Percentiles rank a stretch among this genome's conserved stretches.
These are phyloP conservation scores for Vespertilio murinus DNA, from an alignment of 2,797 vertebrate genomes.

Conservation along the genomic window DNA sequence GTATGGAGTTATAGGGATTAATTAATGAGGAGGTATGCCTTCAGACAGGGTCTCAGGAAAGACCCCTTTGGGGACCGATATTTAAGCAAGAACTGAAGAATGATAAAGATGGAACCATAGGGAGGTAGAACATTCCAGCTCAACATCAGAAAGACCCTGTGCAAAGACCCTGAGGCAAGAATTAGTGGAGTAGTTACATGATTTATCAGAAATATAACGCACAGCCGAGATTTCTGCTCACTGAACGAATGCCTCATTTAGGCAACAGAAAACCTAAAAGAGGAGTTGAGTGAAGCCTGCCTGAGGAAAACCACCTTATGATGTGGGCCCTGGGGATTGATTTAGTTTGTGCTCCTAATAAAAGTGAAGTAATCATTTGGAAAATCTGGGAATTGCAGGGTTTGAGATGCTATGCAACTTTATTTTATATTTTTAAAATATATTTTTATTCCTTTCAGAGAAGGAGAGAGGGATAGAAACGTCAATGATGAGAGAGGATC, in stretches of 20 bases:
- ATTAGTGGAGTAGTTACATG: not conserved
- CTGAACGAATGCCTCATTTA: not conserved
- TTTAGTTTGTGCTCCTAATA: not conserved
- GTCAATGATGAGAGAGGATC: too few relatives aligned
- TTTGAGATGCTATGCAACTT: not conserved
- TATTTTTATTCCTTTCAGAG: too few relatives aligned
- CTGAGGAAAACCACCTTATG: not conserved
- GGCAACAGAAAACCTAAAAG: constrained; percentile 10
- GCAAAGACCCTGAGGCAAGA: not conserved
- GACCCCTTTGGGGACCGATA: not conserved
- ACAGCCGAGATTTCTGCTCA: not conserved
- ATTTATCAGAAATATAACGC: not conserved
- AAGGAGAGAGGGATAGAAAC: too few relatives aligned
- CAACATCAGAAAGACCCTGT: not conserved
- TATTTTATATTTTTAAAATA: too few relatives aligned
- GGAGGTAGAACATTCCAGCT: not conserved
- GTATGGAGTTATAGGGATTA: not conserved
- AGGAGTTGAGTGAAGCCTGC: not conserved
- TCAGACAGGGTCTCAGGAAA: not conserved
- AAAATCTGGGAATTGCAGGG: not conserved
- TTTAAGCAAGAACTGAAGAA: not conserved
- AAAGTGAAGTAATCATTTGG: not conserved
- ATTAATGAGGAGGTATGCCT: not conserved
- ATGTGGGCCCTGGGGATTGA: not conserved
- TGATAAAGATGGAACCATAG: not conserved